Evolutionary conservation across 2,888 invertebrate genomes (phyloP), one percentile per base, ranked within the genome.

Genomic region (Callimorpha dominula): DNA sequence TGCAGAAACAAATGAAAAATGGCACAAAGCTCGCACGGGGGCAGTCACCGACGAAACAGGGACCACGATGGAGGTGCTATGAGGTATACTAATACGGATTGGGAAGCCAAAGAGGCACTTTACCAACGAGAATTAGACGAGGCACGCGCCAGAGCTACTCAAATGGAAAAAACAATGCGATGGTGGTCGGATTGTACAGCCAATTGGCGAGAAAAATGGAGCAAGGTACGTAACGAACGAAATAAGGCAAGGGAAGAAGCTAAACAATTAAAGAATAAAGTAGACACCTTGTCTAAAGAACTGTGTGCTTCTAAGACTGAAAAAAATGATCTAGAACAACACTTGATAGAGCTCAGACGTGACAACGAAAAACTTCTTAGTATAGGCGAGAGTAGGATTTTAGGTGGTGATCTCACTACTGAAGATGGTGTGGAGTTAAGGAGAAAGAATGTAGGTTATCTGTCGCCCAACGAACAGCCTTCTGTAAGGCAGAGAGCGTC

Each of bases 151-250:
- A 95, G 99, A 78, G 99, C 99, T 20, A 98, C 99, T 0, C 99
- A 99, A 93, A 99, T 99, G 99, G 99, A 99, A 92, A 99, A 99
- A 93, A 99, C 99, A 0, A 99, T 99, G 99, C 96, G 99, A 75
- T 99, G 99, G 99, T 99, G 99, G 99, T 99, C 99, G 0, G 99
- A 99, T 91, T 99, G 99, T 91, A 99, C 99, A 0, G 98, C 99
- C 98, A 99, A 99, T 98, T 70, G 99, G 99, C 92, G 95, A 97
- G 99, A 96, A 97, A 99, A 99, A 89, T 99, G 99, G 99, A 98
- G 98, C 91, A 99, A 99, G 95, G 98, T 84, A 57, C 97, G 99
- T 71, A 98, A 97, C 89, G 99, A 99, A 94, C 96, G 99, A 43
- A 99, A 99, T 90, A 98, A 98, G 89, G 98, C 99, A 0, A 96